Evolutionary conservation across 2,888 invertebrate genomes (phyloP).

Genomic region (Carcina quercana): DNA sequence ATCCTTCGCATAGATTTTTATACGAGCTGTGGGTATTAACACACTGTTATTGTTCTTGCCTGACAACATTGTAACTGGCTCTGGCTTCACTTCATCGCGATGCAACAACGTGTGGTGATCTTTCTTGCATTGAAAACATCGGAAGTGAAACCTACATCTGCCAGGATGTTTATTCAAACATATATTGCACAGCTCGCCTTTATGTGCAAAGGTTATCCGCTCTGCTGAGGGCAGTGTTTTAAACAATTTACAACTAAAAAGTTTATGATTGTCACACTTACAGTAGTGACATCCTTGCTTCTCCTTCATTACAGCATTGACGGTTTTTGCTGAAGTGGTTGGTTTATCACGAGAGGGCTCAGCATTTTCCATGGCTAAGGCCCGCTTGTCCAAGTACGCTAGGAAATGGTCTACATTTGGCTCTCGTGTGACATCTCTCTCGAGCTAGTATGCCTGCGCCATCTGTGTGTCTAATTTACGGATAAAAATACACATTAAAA

Average conservation of each 20-base stretch:
- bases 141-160: conserved; percentile 11
- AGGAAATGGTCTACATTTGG: not conserved
- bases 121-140: conserved; percentile 11
- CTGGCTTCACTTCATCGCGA: conserved; percentile 1
- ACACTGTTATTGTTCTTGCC: conserved; percentile 1
- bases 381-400: not conserved
- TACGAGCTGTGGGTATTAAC: conserved; percentile 6
- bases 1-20: conserved; percentile 4
- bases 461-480: conserved; percentile 3
- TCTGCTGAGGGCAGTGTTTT: no score
- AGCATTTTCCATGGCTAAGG: not conserved
- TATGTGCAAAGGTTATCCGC: no score
- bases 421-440: not conserved
- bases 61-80: conserved; percentile 2
- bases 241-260: no score
- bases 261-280: conserved; percentile 10
- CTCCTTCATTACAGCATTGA: no score
- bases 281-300: conserved; percentile 5
- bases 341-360: not conserved
- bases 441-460: not conserved
- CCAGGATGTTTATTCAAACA: conserved; percentile 8
- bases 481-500: conserved; percentile 1
- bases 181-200: conserved; percentile 3
- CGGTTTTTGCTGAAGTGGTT: not conserved
- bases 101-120: conserved; percentile 11